phyloP scores from a whole-genome alignment of 1,140 invertebrate species.

The Nixonia krombeini region DNA sequence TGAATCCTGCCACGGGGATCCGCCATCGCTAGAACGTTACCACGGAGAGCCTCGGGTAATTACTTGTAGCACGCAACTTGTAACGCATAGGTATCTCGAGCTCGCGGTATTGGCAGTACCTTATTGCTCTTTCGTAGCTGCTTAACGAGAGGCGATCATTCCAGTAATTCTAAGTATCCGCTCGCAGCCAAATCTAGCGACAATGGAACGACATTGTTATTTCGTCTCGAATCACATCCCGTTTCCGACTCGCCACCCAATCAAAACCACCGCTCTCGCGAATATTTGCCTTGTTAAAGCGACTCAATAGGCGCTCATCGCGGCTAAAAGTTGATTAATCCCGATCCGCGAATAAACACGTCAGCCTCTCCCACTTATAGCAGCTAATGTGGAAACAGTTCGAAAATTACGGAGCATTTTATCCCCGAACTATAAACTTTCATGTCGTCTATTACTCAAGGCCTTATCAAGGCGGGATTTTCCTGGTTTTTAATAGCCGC shows the following conservation, averaged over 20 bases:
- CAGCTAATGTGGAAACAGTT: conserved; percentile 6
- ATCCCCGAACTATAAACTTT: conserved; percentile 17
- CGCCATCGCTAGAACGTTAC: conserved; percentile 67
- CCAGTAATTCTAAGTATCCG: background rate
- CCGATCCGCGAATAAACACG: background rate
- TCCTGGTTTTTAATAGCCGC: conserved; percentile 31
- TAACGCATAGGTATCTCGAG: conserved; percentile 44
- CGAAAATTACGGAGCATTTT: conserved; percentile 13
- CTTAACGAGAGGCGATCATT: background rate
- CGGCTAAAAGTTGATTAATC: no score
- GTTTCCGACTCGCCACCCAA: no score
- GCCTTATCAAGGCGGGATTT: conserved; percentile 29
- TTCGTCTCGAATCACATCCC: no score
- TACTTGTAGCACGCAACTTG: conserved; percentile 67
- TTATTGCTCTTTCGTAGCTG: conserved; percentile 5
- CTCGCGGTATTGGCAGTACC: conserved; percentile 38
- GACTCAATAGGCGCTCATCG: no score
- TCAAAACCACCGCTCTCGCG: no score
- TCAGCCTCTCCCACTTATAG: background rate
- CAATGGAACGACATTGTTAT: no score
- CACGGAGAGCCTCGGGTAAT: conserved; percentile 68
- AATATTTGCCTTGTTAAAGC: no score
- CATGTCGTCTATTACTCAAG: conserved; percentile 36
- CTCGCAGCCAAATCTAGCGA: background rate
- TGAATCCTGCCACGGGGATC: conserved; percentile 63